Base-by-base conservation (phyloP, 2,797 vertebrate genomes). In the Prionace glauca region DNA sequence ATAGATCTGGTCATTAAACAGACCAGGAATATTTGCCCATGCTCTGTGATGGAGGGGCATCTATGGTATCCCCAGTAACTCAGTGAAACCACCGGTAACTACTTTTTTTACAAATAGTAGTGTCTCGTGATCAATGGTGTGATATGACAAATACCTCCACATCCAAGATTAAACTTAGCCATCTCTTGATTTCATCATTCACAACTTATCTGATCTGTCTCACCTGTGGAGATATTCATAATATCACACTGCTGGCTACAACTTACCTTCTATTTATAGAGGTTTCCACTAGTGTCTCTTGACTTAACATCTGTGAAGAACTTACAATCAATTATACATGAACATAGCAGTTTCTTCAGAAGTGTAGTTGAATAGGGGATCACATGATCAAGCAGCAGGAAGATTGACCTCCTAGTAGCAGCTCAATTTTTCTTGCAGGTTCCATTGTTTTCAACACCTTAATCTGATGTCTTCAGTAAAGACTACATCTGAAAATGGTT, bases 221-320 rank as follows among this genome's bases (percentile, higher is more conserved):
- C 24, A 94, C 67, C 71, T 94, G 69, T 94, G 93, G 71, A 69
- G 93, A 74, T 94, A 94, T 94, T 94, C 45, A 94, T 94, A 69
- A 94, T 50, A 94, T 72, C 41, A 94, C 69, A 94, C 90, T 92
- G 62, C 90, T 92, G 65, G 90, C 90, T 92, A 92, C 90, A 92
- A 69, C n/a, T n/a, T 36, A 69, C 65, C 90, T 69, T 92, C 90
- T 92, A 92, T 92, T 92, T 92, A 92, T 92, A 92, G 65, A 41
- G 90, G 90, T 69, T 92, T 62, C 90, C 90, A 92, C 22, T 92
- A 62, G 93, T 94, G 69, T 74, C 69, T 94, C 93, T 50, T 71
- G 69, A 94, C 69, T 45, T 74, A 74, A 74, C 71, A 94, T 94
- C 93, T 94, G 71, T 94, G 69, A 45, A 94, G 29, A 71, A 94